A percentile compares a stretch with the other conserved stretches of the same genome.
Conservation (phyloP, 2,113 vertebrate genomes). For the Gymnogyps californianus region DNA sequence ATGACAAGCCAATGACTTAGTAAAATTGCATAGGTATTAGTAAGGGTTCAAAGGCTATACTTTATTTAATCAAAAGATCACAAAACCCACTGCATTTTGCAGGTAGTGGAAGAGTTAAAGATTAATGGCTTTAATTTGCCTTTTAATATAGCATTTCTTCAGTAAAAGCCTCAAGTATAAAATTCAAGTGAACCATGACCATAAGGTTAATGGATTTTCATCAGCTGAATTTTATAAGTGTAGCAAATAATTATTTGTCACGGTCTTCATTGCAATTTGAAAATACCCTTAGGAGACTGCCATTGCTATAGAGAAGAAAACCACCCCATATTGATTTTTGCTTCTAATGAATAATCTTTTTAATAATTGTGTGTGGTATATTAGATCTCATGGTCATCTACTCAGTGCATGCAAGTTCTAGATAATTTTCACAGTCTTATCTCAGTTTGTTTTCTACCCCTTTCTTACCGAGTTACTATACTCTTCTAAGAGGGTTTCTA, state of each 20-base stretch:
- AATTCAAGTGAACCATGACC: slow-evolving; percentile 73
- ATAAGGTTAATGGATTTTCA: slow-evolving; percentile 79
- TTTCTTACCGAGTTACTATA: background rate
- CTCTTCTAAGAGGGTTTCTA: background rate
- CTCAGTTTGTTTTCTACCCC: background rate
- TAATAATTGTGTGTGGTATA: slow-evolving; percentile 26
- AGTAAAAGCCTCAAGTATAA: slow-evolving; percentile 73
- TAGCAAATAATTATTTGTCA: slow-evolving; percentile 77
- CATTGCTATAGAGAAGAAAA: slow-evolving; percentile 36
- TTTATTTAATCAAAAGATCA: slow-evolving; percentile 58
- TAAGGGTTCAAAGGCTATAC: slow-evolving; percentile 39
- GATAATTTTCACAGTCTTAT: background rate
- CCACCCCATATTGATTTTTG: slow-evolving; percentile 60
- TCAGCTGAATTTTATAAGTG: slow-evolving; percentile 76
- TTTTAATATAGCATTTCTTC: slow-evolving; percentile 74
- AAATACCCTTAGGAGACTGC: slow-evolving; percentile 60
- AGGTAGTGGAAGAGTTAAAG: slow-evolving; percentile 74
- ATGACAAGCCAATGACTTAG: background rate
- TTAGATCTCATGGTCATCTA: background rate
- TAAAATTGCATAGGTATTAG: slow-evolving; percentile 8
- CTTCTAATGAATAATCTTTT: slow-evolving; percentile 57
- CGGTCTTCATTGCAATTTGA: slow-evolving; percentile 56
- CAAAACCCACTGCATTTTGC: slow-evolving; percentile 25
- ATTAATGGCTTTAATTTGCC: slow-evolving; percentile 79
- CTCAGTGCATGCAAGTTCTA: background rate